Evolutionary conservation across 37 sponge, comb jelly and placozoan genomes (phyloP), one percentile per base, ranked within the genome.

Genomic region (Theonella swinhoei): DNA sequence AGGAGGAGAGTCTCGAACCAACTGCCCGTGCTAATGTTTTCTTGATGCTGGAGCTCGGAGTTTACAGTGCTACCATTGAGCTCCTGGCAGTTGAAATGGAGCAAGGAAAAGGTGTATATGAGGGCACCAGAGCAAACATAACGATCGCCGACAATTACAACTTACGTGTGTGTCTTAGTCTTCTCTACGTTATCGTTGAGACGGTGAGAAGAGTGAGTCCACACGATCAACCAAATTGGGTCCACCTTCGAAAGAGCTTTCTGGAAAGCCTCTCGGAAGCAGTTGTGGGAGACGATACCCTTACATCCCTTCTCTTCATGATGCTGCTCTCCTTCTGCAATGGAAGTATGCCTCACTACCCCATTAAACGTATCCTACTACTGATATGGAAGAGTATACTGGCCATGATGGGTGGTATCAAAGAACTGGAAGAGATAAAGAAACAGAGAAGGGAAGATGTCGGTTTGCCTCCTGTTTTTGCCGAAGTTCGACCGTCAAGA

Each of bases 241-340:
- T 34, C 33, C 40, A 39, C 5, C 39, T 84, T 59, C 68, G 97
- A 25, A 42, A 64, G 66, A 41, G 42, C 26, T 91, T 96, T 80
- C 41, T 91, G 34, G 33, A 72, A 63, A 91, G 91, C 41, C 76
- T 96, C 8, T 62, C 83, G 2, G 66, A 80, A 20, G 89, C 92
- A 3, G 8, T 75, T 8, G 39, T 40, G 20, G 78, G 77, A 1
- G 81, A 91, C 32, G 87, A 94, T 24, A 79, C 82, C 2, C 81
- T 96, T 3, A 71, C 92, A 4, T 64, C 84, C 7, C 39, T 88
- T 42, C 81, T 94, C 33, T 96, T 96, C 47, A 37, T 34, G 42
- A 91, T 94, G 97, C 70, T 94, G n/a, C 83, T 96, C 28, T 26
- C 70, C 35, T 96, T 96, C 85, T 96, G 94, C 70, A 96, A 85